Conservation (phyloP, 2,888 invertebrate genomes). For the Drosophila conformis region DNA sequence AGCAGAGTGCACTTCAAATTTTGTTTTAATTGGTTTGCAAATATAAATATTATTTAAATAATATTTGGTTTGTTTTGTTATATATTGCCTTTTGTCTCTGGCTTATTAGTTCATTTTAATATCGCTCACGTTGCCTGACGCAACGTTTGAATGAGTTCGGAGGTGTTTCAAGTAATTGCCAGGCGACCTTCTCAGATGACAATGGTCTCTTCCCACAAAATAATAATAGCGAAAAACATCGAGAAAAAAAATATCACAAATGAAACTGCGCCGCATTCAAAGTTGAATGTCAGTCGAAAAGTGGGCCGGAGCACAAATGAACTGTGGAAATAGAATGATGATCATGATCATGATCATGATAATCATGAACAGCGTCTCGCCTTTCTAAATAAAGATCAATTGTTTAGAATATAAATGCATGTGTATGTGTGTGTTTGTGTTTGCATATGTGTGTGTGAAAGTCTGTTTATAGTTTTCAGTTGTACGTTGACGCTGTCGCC, state of each 20-base stretch:
- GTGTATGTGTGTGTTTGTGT: conserved; percentile 12
- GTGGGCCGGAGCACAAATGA: conserved; percentile 48
- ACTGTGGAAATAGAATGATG: conserved; percentile 10
- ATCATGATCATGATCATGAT: conserved; percentile 7
- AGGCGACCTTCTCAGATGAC: conserved; percentile 71
- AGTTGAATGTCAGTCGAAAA: conserved; percentile 69
- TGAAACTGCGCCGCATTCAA: conserved; percentile 63
- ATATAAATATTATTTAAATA: conserved; percentile 68
- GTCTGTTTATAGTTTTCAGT: conserved; percentile 42
- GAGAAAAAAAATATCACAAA: conserved; percentile 16
- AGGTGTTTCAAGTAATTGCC: conserved; percentile 61
- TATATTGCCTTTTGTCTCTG: conserved; percentile 19
- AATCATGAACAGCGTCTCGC: conserved; percentile 26
- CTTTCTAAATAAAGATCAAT: conserved; percentile 74
- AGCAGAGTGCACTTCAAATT: conserved; percentile 55
- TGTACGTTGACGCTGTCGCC: conserved; percentile 30
- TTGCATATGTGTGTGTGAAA: conserved; percentile 1
- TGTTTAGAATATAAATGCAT: conserved; percentile 58
- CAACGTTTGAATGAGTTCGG: conserved; percentile 51
- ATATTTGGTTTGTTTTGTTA: conserved; percentile 50
- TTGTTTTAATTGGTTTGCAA: conserved; percentile 71
- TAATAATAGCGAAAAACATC: conserved; percentile 24
- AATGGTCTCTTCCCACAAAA: conserved; percentile 59
- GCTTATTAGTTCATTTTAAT: conserved; percentile 57
- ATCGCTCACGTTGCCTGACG: conserved; percentile 65